These are phyloP conservation scores for Odontocerum albicorne DNA, from an alignment of 2,888 invertebrate species.

Conservation along the genomic window DNA sequence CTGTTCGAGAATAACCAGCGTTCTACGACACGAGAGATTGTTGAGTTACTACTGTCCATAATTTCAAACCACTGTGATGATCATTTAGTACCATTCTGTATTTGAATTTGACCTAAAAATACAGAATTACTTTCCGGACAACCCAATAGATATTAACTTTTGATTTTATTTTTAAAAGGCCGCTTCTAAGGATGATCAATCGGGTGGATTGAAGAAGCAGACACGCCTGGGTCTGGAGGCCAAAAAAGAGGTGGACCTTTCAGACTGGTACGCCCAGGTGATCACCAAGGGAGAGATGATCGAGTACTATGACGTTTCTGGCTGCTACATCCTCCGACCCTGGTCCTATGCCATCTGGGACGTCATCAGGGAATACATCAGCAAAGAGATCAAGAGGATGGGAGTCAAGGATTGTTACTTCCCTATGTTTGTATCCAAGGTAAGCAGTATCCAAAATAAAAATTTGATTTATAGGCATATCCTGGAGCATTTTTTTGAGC, in stretches of 20 bases:
- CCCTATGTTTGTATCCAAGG: slow-evolving; percentile 94
- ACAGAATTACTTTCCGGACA: no score
- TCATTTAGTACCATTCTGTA: no score
- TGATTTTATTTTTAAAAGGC: not conserved
- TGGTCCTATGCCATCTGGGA: slow-evolving; percentile 99
- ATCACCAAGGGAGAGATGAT: slow-evolving; percentile 83
- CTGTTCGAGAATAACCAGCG: no score
- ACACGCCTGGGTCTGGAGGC: slow-evolving; percentile 93
- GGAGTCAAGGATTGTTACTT: slow-evolving; percentile 98
- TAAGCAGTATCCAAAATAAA: no score
- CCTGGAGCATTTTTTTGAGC: no score
- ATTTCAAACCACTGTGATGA: no score
- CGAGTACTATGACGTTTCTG: slow-evolving; percentile 99
- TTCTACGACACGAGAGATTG: no score
- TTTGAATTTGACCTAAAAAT: no score
- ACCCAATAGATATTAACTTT: no score
- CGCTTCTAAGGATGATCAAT: slow-evolving; percentile 49
- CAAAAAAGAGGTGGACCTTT: slow-evolving; percentile 86
- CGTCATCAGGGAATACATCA: slow-evolving; percentile 82
- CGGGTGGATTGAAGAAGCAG: slow-evolving; percentile 74
- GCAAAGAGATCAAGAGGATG: slow-evolving; percentile 80
- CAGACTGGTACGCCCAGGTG: slow-evolving; percentile 98
- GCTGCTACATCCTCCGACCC: slow-evolving; percentile 97
- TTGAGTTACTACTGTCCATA: no score
- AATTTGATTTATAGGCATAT: no score